Percentiles rank a stretch among this genome's conserved stretches.
Conservation (phyloP, 2,797 vertebrate genomes). For the Eleutherodactylus coqui region DNA sequence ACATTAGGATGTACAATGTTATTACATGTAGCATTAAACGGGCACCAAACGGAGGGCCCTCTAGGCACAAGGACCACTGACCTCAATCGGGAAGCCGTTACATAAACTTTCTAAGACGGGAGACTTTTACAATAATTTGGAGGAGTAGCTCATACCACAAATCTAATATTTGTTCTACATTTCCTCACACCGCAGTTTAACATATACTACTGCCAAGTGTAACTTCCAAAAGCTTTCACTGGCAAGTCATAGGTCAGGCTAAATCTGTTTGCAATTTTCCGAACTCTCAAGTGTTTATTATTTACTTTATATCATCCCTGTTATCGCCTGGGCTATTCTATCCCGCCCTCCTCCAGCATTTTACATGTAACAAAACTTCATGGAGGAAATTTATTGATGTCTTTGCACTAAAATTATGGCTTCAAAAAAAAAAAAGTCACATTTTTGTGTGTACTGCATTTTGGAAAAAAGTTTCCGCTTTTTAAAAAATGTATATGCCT, state of each 20-base stretch:
- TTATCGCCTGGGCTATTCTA: not conserved
- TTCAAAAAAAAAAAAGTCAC: no score
- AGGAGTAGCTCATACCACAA: constrained; percentile 47
- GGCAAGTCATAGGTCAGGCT: constrained; percentile 29
- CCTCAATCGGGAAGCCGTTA: not conserved
- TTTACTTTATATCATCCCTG: constrained; percentile 34
- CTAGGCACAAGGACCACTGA: not conserved
- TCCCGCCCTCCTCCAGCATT: not conserved
- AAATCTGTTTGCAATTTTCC: constrained; percentile 57
- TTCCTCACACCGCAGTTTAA: constrained; percentile 47
- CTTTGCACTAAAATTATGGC: no score
- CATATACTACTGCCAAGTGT: constrained; percentile 41
- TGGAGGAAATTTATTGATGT: no score
- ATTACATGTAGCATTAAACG: not conserved
- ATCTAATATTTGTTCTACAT: constrained; percentile 52
- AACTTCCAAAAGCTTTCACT: constrained; percentile 46
- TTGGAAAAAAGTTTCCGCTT: no score
- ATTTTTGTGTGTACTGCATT: no score
- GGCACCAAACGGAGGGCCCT: not conserved
- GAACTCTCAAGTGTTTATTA: constrained; percentile 39
- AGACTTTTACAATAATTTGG: constrained; percentile 50
- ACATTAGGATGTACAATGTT: not conserved
- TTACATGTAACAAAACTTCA: not conserved
- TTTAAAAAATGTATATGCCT: no score
- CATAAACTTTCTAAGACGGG: constrained; percentile 11